Evolutionary conservation across 64 coral and sea anemone genomes (phyloP).

Genomic region (Hydrozoanthus tunicans): DNA sequence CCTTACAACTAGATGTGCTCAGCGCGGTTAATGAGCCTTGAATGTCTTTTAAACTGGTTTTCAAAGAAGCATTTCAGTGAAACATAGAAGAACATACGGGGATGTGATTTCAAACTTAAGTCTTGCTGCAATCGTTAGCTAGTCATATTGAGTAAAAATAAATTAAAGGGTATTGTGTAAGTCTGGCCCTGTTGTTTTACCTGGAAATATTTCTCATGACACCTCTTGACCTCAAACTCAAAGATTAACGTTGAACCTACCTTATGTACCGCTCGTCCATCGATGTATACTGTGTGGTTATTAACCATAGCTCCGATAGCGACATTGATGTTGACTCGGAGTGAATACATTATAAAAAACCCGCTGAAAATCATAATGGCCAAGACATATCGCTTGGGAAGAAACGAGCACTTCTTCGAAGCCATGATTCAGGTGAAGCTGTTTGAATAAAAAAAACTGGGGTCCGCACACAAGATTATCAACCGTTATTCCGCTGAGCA

Average conservation of each 20-base stretch:
- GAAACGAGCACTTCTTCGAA: slow-evolving; percentile 3
- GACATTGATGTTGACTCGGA: slow-evolving; percentile 88
- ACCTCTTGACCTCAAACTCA: background rate
- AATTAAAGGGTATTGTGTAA: no score
- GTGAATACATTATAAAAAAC: slow-evolving; percentile 88
- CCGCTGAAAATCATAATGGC: slow-evolving; percentile 83
- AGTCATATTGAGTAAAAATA: no score
- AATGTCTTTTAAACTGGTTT: no score
- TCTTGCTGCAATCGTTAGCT: no score
- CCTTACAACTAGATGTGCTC: no score
- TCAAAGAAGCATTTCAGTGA: no score
- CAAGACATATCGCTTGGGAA: slow-evolving; percentile 82
- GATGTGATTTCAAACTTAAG: no score
- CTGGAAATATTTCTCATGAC: background rate
- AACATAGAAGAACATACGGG: no score
- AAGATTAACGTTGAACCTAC: slow-evolving; percentile 27
- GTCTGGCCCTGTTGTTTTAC: no score
- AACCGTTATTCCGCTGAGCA: background rate
- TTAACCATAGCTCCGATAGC: slow-evolving; percentile 93
- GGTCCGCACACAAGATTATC: background rate
- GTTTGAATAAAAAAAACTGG: background rate
- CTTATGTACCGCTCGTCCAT: slow-evolving; percentile 68
- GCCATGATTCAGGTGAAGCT: slow-evolving; percentile 12
- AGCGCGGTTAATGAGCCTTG: no score
- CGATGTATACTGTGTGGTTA: slow-evolving; percentile 77